Base-by-base conservation (phyloP, 2,888 invertebrate genomes). In the Melanargia galathea region DNA sequence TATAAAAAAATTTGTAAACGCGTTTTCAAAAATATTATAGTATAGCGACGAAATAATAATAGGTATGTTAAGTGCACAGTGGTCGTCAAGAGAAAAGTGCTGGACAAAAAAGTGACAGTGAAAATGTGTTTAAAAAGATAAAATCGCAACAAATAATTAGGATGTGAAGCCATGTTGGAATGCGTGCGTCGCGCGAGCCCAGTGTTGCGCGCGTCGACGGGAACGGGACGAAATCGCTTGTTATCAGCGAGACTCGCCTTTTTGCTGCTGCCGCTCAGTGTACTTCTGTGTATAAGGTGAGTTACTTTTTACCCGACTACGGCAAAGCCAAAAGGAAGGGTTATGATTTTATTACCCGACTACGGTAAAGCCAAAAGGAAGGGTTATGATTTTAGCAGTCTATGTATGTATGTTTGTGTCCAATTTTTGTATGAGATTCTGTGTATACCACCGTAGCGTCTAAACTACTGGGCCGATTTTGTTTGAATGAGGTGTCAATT, bases 101-200 rank as follows among this genome's bases (percentile, higher is more conserved):
- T 65, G 62, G 67, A 67, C 67, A 62, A 63, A 63, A 69, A 48
- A 52, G 65, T 66, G 69, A 49, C 62, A 70, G 73, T 73, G 73
- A 70, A 70, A 70, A 79, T 81, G 80, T 77, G 75, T 77, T 77
- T 73, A 66, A 74, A 75, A 66, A 74, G 76, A 79, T 81, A 78
- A 75, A 73, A 70, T 71, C 70, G 71, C 62, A 71, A 70, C 71
- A 75, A 78, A 72, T 74, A 74, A 78, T 73, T 79, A 87, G 81
- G 87, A 90, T 90, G 89, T 89, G 82, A 90, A 75, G 82, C 76
- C 78, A 90, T 90, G 89, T 79, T 80, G 79, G 83, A 70, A 88
- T 87, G 89, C 75, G 82, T 79, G 80, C 84, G 81, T 75, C 79
- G 86, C 84, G 84, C 82, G 75, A 71, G 73, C 79, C 72, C 76